These are phyloP conservation scores for Crematogaster levior DNA, from an alignment of 2,888 invertebrate species.

Conservation along the genomic window DNA sequence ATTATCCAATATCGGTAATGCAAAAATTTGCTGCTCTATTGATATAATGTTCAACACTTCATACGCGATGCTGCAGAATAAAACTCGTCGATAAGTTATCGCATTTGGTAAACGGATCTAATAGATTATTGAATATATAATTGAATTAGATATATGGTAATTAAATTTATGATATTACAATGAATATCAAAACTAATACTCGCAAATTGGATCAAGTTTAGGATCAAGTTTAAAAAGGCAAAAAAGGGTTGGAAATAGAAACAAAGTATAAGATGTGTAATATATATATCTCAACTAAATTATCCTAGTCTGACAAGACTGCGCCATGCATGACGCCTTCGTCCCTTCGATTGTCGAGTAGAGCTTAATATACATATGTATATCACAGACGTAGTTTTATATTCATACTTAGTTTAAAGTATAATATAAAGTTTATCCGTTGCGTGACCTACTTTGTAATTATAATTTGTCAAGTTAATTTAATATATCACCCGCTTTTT, in stretches of 20 bases:
- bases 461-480: background rate
- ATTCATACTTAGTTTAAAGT: constrained; percentile 18
- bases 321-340: background rate
- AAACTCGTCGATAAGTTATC: background rate
- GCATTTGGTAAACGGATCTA: background rate
- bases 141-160: background rate
- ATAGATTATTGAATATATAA: background rate
- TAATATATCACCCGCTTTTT: background rate
- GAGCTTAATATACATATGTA: constrained; percentile 15
- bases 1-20: background rate
- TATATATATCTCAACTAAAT: constrained; percentile 29
- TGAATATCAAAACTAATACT: background rate
- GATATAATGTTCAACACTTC: constrained; percentile 1
- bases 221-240: background rate
- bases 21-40: background rate
- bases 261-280: background rate
- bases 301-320: background rate
- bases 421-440: constrained; percentile 25
- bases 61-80: background rate
- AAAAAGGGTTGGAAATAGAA: background rate
- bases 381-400: constrained; percentile 36
- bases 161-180: background rate
- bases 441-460: background rate
- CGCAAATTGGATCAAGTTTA: background rate
- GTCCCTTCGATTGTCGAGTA: constrained; percentile 17